These are phyloP conservation scores for Canis aureus DNA, from an alignment of 2,113 vertebrate genomes.

Conservation along the genomic window DNA sequence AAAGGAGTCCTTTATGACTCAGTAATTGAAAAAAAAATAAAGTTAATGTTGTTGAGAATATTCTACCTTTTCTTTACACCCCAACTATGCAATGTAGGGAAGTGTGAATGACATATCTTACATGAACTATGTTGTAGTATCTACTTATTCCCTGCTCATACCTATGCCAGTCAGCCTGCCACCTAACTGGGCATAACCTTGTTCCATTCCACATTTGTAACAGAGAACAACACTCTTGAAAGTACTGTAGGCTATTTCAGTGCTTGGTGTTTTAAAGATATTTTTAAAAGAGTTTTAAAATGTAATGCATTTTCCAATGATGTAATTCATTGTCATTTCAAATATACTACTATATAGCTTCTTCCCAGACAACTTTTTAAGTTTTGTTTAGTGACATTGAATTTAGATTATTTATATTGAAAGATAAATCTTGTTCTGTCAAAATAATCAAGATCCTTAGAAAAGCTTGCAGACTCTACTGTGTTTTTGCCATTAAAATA, in stretches of 20 bases:
- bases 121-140: not conserved
- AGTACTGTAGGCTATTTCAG: not conserved
- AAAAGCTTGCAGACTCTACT: not conserved
- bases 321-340: constrained; percentile 12
- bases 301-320: constrained; percentile 16
- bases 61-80: not conserved
- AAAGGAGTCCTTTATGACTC: not conserved
- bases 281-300: not conserved
- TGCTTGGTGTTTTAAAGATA: not conserved
- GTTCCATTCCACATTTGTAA: not conserved
- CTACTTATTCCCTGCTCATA: not conserved
- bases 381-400: constrained; percentile 11
- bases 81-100: not conserved
- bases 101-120: not conserved
- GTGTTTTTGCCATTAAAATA: not conserved
- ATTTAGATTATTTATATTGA: not conserved
- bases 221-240: not conserved
- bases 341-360: not conserved
- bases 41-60: not conserved
- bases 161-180: not conserved
- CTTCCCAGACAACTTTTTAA: not conserved
- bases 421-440: not conserved
- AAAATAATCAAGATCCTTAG: constrained; percentile 52
- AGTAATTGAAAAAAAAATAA: constrained; percentile 33
- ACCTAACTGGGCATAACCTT: not conserved